These are phyloP conservation scores for Hemicordylus capensis DNA, from an alignment of 2,113 vertebrate species.

Conservation along the genomic window DNA sequence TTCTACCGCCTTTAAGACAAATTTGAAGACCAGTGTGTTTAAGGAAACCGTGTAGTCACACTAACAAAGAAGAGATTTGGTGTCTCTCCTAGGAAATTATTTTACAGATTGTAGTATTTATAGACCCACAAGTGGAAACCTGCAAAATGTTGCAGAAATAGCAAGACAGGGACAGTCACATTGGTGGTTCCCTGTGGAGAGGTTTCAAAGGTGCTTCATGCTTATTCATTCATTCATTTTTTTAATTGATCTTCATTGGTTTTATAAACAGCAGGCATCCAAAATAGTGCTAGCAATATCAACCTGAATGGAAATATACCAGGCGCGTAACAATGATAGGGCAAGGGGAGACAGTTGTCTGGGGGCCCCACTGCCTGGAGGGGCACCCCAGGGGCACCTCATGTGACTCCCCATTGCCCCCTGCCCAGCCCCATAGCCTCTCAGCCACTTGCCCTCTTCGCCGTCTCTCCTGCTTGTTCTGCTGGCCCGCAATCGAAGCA, in stretches of 20 bases:
- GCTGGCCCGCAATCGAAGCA: too few species aligned
- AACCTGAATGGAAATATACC: background rate
- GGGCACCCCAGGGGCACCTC: too few species aligned
- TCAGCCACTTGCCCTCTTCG: too few species aligned
- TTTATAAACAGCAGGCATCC: background rate
- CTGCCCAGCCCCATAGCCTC: too few species aligned
- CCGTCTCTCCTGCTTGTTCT: too few species aligned
- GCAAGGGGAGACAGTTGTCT: too few species aligned
- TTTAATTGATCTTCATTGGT: background rate
- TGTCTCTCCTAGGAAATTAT: slow-evolving; percentile 20
- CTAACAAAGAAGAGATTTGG: slow-evolving; percentile 22
- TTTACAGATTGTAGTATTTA: slow-evolving; percentile 6
- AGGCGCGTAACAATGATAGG: too few species aligned
- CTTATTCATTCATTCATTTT: background rate
- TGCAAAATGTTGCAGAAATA: background rate
- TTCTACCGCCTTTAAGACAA: slow-evolving; percentile 39
- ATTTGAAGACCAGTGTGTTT: slow-evolving; percentile 7
- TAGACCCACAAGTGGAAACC: slow-evolving; percentile 25
- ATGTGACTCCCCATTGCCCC: too few species aligned
- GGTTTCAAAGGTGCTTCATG: background rate
- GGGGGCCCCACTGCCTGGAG: too few species aligned
- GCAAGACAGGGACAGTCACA: background rate
- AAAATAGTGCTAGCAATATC: background rate
- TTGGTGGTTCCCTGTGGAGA: background rate
- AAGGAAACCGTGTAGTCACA: slow-evolving; percentile 2